Evolutionary conservation across 2,113 vertebrate species (phyloP).

Genomic region (Tinamus guttatus): DNA sequence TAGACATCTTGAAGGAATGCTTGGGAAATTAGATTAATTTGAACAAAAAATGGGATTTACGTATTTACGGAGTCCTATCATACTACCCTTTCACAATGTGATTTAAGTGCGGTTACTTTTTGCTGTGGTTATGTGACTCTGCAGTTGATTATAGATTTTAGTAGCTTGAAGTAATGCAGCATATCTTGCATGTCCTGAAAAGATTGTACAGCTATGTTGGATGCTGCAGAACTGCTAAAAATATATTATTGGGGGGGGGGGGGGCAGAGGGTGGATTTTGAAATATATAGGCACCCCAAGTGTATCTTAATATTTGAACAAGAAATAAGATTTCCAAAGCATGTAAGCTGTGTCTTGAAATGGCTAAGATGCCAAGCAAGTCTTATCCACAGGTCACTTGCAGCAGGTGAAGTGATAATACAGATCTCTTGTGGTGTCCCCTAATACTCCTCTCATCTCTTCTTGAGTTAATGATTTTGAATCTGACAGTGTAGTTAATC

Average conservation of each 20-base stretch:
- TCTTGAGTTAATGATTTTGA: neutral
- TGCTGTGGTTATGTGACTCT: neutral
- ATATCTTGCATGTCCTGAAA: neutral
- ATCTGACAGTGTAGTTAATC: neutral
- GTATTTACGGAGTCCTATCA: neutral
- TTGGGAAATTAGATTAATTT: neutral
- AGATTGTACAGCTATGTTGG: neutral
- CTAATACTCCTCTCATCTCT: neutral
- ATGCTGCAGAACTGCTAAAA: neutral
- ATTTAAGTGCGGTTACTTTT: constrained; percentile 6
- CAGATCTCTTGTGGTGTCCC: neutral
- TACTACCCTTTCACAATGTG: neutral
- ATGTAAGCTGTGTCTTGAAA: neutral
- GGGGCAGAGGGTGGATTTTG: too few relatives aligned
- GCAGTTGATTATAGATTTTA: neutral
- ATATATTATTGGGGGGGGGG: too few relatives aligned
- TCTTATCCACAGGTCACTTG: neutral
- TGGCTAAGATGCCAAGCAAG: neutral
- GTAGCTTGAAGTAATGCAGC: neutral
- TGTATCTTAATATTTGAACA: neutral
- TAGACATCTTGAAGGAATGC: neutral
- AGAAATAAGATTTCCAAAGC: neutral
- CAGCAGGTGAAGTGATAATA: neutral
- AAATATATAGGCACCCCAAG: neutral
- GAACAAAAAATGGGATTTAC: neutral